Evolutionary conservation across 2,888 invertebrate species (phyloP), one percentile per base, ranked within the genome.

Genomic region (Dimorphilus gyrociliatus): DNA sequence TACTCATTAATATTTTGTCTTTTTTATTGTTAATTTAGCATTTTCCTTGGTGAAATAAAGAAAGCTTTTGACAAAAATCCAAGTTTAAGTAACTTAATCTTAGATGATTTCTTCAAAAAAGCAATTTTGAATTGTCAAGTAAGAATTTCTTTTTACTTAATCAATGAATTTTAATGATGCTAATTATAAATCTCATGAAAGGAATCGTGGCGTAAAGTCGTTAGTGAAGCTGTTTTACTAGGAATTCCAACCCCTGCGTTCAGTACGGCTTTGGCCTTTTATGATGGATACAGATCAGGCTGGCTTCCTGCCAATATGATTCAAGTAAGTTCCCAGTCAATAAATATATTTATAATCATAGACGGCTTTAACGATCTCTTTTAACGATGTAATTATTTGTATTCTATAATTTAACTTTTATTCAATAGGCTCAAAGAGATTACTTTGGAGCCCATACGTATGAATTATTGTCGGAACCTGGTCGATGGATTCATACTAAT

Each of bases 361-460:
- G 21, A 21, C 21, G n/a, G 21, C 21, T 21, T 8, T 8, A 21
- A 21, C n/a, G 21, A 21, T 21, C n/a, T 21, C 21, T n/a, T 21
- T 21, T 21, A 8, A 10, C 8, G 8, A n/a, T n/a, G n/a, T n/a
- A n/a, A n/a, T n/a, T n/a, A 7, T 8, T 35, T 33, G 23, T 30
- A 13, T 34, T 38, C 8, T 19, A 35, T 18, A 15, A 14, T 12
- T 27, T 40, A 7, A 16, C 2, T 27, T 37, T 24, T 32, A 35
- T 34, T 54, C 59, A 28, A n/a, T 63, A 77, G 76, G 88, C 94
- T 0, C 92, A 92, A 61, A 70, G 97, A 21, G 97, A 97, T 63
- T 97, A 88, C 61, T 97, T 97, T 55, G 97, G 97, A 2, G 94
- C 97, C 1, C 97, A 97, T 62, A 97, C 94, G 0, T 97, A 97